These are phyloP conservation scores for Empidonax traillii DNA, from an alignment of 2,113 vertebrate species.

Conservation along the genomic window DNA sequence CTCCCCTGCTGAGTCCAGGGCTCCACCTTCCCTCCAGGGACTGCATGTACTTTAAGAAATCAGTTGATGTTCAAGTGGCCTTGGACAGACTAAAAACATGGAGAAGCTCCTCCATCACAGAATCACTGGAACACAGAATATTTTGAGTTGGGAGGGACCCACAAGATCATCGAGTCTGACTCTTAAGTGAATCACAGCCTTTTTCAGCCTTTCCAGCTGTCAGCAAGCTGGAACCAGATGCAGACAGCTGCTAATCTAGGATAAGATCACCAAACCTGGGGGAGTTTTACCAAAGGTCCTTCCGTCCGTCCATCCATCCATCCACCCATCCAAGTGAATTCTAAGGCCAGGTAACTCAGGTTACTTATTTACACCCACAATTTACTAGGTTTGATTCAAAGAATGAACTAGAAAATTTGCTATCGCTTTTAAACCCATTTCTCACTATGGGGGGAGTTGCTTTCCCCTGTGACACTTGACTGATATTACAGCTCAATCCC, in stretches of 20 bases:
- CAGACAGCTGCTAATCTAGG: background rate
- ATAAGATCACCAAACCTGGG: background rate
- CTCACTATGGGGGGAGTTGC: background rate
- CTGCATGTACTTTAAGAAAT: background rate
- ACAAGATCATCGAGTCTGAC: background rate
- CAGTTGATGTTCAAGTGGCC: background rate
- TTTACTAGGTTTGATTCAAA: background rate
- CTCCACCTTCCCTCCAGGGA: background rate
- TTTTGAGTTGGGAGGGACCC: background rate
- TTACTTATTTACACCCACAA: background rate
- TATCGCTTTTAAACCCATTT: background rate
- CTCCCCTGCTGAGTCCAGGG: background rate
- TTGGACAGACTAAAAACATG: background rate
- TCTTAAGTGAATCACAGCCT: background rate
- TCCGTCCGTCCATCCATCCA: rapidly evolving
- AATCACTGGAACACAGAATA: background rate
- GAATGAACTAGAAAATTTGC: background rate
- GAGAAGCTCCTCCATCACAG: background rate
- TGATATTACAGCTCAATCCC: background rate
- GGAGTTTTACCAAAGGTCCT: background rate
- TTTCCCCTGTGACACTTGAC: background rate
- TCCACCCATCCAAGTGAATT: background rate
- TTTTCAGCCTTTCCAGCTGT: background rate
- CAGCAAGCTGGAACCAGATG: background rate
- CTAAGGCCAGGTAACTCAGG: background rate